Evolutionary conservation across 2,888 invertebrate genomes (phyloP), one percentile per base, ranked within the genome.

Genomic region (Cecidostiba fungosa): DNA sequence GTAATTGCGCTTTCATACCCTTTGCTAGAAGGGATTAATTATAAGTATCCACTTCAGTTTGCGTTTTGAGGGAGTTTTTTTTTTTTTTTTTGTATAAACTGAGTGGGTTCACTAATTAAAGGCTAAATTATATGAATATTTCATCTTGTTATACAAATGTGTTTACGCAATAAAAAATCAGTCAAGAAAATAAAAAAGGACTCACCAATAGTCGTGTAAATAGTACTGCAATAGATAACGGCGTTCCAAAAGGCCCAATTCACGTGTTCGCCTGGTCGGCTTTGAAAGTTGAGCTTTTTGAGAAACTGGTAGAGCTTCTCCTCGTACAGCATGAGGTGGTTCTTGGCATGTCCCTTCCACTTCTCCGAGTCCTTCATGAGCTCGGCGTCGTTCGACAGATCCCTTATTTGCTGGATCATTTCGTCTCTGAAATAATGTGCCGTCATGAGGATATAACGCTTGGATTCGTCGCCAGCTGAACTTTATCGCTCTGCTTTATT

Each of bases 181-280:
- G 6, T 39, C 5, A 26, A n/a, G 39, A 80, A 72, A n/a, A n/a
- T n/a, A n/a, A n/a, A n/a, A 69, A 19, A 50, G 12, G 62, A 93
- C 95, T 95, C 91, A 98, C 98, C 98, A 91, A 98, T 98, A 16
- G 98, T 98, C 16, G 98, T 98, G 90, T 96, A 98, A 91, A 98
- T 96, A 36, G 98, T 98, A 69, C 97, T 97, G 88, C 97, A 97
- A 90, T 96, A 98, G 90, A 98, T 97, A 93, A 98, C 95, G 0
- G 98, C 95, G 91, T 97, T 97, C 96, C 96, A 97, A 92, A 97
- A 97, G 0, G 96, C 95, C 98, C 98, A 98, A 0, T 95, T 95
- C 88, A 94, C 95, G 29, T 93, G 92, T 4, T 93, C 70, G 29
- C 29, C 94, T 0, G 85, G 87, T 2, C 29, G 74, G 26, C 47